A percentile compares a stretch with the other conserved stretches of the same genome.
Conservation (phyloP, 2,113 vertebrate species). For the Ciconia boyciana region DNA sequence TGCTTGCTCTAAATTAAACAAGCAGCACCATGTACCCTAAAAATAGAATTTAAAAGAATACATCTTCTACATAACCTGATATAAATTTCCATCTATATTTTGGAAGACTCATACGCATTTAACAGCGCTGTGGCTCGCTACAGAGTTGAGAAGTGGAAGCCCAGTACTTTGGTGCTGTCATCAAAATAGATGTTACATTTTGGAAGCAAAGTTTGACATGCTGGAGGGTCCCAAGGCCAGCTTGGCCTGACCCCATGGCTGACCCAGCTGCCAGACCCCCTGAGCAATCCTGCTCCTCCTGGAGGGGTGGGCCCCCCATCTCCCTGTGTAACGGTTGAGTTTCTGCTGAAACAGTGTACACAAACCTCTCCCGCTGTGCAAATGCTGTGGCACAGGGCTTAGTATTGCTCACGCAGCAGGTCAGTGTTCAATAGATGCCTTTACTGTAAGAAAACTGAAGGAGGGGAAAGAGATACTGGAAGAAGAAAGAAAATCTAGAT, state of each 20-base stretch:
- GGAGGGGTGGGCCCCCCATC: accelerated
- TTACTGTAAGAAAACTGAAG: background rate
- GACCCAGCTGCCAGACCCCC: background rate
- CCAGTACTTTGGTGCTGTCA: background rate
- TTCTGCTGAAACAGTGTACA: background rate
- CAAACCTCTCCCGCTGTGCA: background rate
- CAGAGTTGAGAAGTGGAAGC: background rate
- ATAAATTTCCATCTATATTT: background rate
- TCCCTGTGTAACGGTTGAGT: accelerated
- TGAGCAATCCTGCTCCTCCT: background rate
- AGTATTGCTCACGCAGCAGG: background rate
- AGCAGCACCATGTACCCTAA: background rate
- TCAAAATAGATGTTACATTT: background rate
- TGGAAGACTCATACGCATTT: accelerated
- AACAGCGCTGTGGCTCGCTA: accelerated
- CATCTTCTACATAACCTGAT: background rate
- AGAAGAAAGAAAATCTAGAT: background rate
- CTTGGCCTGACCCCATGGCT: background rate
- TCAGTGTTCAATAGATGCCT: background rate
- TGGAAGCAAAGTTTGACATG: background rate
- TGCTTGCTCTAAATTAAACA: background rate
- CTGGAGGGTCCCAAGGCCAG: background rate
- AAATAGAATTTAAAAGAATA: background rate
- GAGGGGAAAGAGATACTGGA: background rate
- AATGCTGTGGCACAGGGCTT: background rate